Evolutionary conservation across 2,888 invertebrate species (phyloP), one percentile per base, ranked within the genome.

Genomic region (Cryptophagus acutangulus): DNA sequence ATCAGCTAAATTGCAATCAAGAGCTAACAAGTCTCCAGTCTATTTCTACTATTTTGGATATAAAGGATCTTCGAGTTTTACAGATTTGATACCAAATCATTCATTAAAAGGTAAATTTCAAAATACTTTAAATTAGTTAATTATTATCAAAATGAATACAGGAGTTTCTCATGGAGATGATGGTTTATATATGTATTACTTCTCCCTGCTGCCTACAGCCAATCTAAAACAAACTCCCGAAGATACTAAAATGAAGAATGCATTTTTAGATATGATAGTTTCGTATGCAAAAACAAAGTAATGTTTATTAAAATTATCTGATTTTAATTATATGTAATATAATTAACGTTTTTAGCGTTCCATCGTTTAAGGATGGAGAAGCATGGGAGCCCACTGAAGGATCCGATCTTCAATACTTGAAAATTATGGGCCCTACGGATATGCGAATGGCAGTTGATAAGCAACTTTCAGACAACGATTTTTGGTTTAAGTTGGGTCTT

Each of bases 401-500:
- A 5, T 9, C 66, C 1, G 68, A 72, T 15, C 52, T 78, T 18
- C 54, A 66, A 41, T 78, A 74, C 57, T 51, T 79, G 41, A 70
- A 74, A 18, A 74, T 79, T 31, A 55, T 62, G 2, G 69, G 70
- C 0, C 73, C 76, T 0, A 66, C 65, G 8, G 58, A 69, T 17
- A 54, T 59, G 20, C 57, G 64, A 17, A 72, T 78, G 70, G 70
- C 68, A 30, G 56, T 62, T 6, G 65, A 62, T 40, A 52, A 61
- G 0, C 73, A 78, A 56, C 71, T 78, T 45, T 76, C 76, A 0
- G 67, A 75, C 3, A 70, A 66, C 29, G 54, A 71, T 10, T 77
- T 79, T 62, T 79, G 79, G 79, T 71, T 72, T 49, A 69, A 66
- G 9, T 68, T 78, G 0, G 70, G 73, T 0, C 73, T 79, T 30